Conservation (phyloP, 2,113 vertebrate genomes). For the Dicrurus megarhynchus region DNA sequence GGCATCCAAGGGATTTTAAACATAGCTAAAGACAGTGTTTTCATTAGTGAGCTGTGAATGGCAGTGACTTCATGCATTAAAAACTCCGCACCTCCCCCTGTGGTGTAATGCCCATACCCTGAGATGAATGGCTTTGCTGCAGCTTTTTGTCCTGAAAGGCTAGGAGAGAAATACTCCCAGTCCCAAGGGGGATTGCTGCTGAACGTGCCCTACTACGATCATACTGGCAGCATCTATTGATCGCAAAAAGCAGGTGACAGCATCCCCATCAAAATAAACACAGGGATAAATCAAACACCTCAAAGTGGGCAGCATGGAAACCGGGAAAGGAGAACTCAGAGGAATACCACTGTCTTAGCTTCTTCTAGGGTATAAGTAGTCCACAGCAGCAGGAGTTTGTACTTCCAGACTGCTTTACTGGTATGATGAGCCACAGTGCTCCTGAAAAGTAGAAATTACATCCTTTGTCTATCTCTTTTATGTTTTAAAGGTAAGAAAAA, state of each 20-base stretch:
- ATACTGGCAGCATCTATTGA: neutral
- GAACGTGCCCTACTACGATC: neutral
- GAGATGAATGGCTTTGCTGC: conserved; percentile 45
- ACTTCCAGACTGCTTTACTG: neutral
- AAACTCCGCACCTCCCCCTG: conserved; percentile 43
- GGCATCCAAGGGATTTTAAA: conserved; percentile 49
- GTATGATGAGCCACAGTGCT: neutral
- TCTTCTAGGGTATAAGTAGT: neutral
- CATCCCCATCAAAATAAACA: neutral
- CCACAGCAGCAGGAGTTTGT: neutral
- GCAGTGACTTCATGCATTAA: conserved; percentile 66
- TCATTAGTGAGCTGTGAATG: conserved; percentile 31
- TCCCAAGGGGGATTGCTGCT: neutral
- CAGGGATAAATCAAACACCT: neutral
- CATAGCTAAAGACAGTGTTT: conserved; percentile 54
- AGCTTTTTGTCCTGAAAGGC: conserved; percentile 48
- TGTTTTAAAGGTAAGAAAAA: neutral
- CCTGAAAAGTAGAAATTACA: neutral
- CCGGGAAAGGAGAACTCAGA: neutral
- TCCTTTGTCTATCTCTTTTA: neutral
- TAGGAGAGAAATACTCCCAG: neutral
- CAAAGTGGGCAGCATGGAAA: neutral
- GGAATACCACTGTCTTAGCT: neutral
- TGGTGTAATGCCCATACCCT: conserved; percentile 15
- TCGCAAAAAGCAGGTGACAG: neutral